Evolutionary conservation across 2,797 vertebrate species (phyloP), one percentile per base, ranked within the genome.

Genomic region (Natrix natrix): DNA sequence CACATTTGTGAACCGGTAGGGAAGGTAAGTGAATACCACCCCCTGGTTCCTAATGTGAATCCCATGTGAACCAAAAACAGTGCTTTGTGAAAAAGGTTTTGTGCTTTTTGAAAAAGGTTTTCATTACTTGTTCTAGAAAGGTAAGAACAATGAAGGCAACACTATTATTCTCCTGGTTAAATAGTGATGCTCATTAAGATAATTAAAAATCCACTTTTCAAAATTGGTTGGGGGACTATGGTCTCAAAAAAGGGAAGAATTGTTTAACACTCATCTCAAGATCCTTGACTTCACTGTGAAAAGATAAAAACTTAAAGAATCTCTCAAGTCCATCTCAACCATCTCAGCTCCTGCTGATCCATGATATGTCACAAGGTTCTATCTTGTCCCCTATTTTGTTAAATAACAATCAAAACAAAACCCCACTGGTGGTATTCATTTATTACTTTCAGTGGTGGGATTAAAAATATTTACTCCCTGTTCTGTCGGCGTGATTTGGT

Each of bases 71-170:
- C 87, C 87, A 91, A 24, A 91, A 86, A 12, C n/a, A 28, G n/a
- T 37, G 32, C 32, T 37, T 37, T 37, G 32, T 37, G 32, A 37
- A 37, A 14, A 54, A n/a, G 28, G 11, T 22, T 78, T 8, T 60
- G 88, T 87, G 94, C n/a, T 86, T 91, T 61, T 89, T 61, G 2
- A 48, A 61, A 60, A 89, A 89, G 91, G 87, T 28, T 17, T 88
- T 48, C 1, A 28, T 92, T 90, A 24, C 74, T 11, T 91, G 91
- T 94, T 87, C 91, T 55, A 0, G 0, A 0, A 37, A 37, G 14
- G 20, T 32, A 22, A 60, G 13, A 37, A 61, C 37, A 61, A 43
- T 48, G 26, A 24, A 26, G 22, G 4, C 14, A 12, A 48, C 13
- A 28, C 57, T 32, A 22, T 5, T 1, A 48, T 86, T 88, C 56